A percentile compares a stretch with the other conserved stretches of the same genome.
These are phyloP conservation scores for Drosophila rubida DNA, from an alignment of 2,888 invertebrate genomes.

Conservation along the genomic window DNA sequence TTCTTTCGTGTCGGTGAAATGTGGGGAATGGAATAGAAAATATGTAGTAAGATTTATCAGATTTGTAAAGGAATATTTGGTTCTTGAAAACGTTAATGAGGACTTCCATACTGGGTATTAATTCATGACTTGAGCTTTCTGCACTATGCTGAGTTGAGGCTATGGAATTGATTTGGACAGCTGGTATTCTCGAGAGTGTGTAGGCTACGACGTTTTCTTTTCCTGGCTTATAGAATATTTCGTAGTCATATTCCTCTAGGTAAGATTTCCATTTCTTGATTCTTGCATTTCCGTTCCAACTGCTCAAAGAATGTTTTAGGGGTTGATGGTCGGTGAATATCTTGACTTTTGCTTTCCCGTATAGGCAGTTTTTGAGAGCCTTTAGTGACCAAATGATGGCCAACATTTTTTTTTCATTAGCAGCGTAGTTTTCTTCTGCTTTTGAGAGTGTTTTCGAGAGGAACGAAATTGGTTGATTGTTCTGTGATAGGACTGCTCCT, in stretches of 20 bases:
- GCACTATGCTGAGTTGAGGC: conserved; percentile 39
- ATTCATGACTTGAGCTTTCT: conserved; percentile 29
- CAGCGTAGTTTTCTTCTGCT: too few relatives aligned
- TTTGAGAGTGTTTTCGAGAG: too few relatives aligned
- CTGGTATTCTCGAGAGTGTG: conserved; percentile 19
- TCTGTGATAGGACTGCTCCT: too few relatives aligned
- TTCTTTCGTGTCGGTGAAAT: conserved; percentile 12
- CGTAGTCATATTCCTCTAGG: conserved; percentile 42
- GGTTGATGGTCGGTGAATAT: too few relatives aligned
- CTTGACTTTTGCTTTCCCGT: too few relatives aligned
- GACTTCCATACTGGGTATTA: conserved; percentile 40
- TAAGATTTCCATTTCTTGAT: too few relatives aligned
- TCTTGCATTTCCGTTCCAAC: too few relatives aligned
- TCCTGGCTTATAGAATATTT: conserved; percentile 78
- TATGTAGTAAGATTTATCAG: conserved; percentile 11
- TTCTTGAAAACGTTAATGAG: conserved; percentile 51
- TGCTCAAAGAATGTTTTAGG: too few relatives aligned
- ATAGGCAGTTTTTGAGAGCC: too few relatives aligned
- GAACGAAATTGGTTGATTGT: too few relatives aligned
- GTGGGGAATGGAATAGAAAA: conserved; percentile 22
- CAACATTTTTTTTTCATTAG: too few relatives aligned
- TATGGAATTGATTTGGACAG: conserved; percentile 27
- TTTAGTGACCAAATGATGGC: too few relatives aligned
- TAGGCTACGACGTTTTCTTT: conserved; percentile 53
- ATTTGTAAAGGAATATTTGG: conserved; percentile 31